phyloP scores from a whole-genome alignment of 2,113 vertebrate species.

The Scomber scombrus region DNA sequence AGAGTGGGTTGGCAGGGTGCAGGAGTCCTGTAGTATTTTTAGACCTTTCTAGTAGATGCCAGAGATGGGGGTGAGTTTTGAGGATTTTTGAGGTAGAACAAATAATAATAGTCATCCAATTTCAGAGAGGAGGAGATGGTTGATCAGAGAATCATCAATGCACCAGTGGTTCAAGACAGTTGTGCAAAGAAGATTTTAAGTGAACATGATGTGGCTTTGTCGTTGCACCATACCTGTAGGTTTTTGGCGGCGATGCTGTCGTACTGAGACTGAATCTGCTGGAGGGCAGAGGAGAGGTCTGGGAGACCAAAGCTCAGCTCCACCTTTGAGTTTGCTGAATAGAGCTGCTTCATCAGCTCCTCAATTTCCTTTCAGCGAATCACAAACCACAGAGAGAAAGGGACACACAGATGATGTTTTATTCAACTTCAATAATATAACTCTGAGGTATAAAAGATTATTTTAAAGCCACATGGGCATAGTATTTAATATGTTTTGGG shows the following conservation, averaged over 20 bases:
- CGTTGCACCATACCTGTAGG: slow-evolving; percentile 84
- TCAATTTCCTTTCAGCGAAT: slow-evolving; percentile 80
- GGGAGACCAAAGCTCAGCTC: slow-evolving; percentile 81
- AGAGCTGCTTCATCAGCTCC: slow-evolving; percentile 87
- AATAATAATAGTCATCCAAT: too few relatives aligned
- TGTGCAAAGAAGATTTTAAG: background rate
- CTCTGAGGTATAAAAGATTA: background rate
- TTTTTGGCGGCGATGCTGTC: slow-evolving; percentile 89
- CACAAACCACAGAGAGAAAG: slow-evolving; percentile 37
- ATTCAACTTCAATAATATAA: background rate
- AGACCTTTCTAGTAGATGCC: too few relatives aligned
- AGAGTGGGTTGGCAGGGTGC: too few relatives aligned
- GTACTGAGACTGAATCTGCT: slow-evolving; percentile 87
- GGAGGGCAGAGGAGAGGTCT: slow-evolving; percentile 88
- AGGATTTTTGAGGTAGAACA: too few relatives aligned
- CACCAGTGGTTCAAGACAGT: background rate
- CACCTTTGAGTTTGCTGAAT: slow-evolving; percentile 69
- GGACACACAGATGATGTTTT: too few relatives aligned
- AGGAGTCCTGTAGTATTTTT: too few relatives aligned
- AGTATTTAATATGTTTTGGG: background rate
- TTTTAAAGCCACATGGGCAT: background rate
- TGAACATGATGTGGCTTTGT: background rate
- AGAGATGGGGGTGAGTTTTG: too few relatives aligned
- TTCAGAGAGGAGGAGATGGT: too few relatives aligned
- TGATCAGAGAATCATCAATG: too few relatives aligned